Percentiles rank a stretch among this genome's conserved stretches.
These are phyloP conservation scores for Arrhopalites spinosus DNA, from an alignment of 2,888 invertebrate species.

Conservation along the genomic window DNA sequence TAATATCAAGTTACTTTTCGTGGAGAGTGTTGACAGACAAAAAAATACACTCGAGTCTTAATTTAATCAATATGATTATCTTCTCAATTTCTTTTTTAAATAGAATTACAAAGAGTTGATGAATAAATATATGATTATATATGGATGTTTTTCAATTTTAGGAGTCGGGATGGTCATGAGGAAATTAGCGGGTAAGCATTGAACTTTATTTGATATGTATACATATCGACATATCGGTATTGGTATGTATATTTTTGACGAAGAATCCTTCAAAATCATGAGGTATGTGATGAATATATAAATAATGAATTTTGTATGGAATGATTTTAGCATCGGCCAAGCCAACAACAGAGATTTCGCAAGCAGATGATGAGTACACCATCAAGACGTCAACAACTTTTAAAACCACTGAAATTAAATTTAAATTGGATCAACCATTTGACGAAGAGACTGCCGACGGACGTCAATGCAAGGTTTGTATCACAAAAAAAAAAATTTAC, in stretches of 20 bases:
- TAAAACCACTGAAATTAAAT: slow-evolving; percentile 60
- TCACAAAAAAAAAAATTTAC: background rate
- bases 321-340: slow-evolving; percentile 57
- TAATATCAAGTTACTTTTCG: too few species aligned
- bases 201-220: background rate
- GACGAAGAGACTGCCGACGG: slow-evolving; percentile 61
- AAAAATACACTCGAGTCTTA: too few species aligned
- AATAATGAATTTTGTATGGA: background rate
- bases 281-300: too few species aligned
- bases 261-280: too few species aligned
- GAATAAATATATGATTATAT: too few species aligned
- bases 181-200: slow-evolving; percentile 13
- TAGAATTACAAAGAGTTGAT: too few species aligned
- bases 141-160: background rate
- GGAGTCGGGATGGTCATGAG: slow-evolving; percentile 33
- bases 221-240: too few species aligned
- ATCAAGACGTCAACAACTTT: slow-evolving; percentile 62
- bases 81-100: background rate
- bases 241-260: too few species aligned
- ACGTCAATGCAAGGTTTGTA: slow-evolving; percentile 59
- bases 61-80: background rate
- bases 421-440: slow-evolving; percentile 60
- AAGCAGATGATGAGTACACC: slow-evolving; percentile 58
- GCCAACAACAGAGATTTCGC: slow-evolving; percentile 60
- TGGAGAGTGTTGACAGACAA: too few species aligned